These are phyloP conservation scores for Abrostola triplasia DNA, from an alignment of 2,888 invertebrate species.

Conservation along the genomic window DNA sequence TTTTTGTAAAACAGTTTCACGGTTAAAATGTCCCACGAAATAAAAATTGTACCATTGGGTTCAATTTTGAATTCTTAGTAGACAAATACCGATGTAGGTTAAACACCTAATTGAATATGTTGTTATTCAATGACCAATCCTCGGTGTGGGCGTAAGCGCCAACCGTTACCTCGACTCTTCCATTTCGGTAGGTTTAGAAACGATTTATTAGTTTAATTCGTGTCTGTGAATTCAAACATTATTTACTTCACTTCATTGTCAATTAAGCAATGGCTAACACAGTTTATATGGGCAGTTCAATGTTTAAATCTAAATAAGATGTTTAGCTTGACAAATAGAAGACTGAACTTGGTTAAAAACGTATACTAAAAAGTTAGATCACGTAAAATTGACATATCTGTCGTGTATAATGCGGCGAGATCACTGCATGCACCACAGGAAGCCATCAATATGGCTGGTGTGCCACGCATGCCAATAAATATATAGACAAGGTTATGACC, in stretches of 20 bases:
- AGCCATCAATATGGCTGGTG: constrained; percentile 68
- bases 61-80: neutral
- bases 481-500: constrained; percentile 64
- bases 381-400: constrained; percentile 23
- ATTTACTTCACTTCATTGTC: constrained; percentile 1
- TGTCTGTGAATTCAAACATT: constrained; percentile 16
- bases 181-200: constrained; percentile 33
- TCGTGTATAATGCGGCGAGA: constrained; percentile 23
- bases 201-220: constrained; percentile 28
- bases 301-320: no score
- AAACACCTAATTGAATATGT: constrained; percentile 23
- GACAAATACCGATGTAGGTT: constrained; percentile 22
- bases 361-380: neutral
- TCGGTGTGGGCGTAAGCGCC: constrained; percentile 51
- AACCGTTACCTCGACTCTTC: constrained; percentile 29
- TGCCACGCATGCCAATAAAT: constrained; percentile 64
- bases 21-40: neutral
- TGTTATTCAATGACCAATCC: constrained; percentile 41
- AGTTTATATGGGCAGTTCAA: no score
- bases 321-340: no score
- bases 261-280: constrained; percentile 3
- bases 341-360: neutral
- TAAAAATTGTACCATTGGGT: neutral
- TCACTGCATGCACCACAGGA: constrained; percentile 62
- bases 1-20: neutral